Evolutionary conservation across 2,888 invertebrate species (phyloP).

Genomic region (Choreutis nemorana): DNA sequence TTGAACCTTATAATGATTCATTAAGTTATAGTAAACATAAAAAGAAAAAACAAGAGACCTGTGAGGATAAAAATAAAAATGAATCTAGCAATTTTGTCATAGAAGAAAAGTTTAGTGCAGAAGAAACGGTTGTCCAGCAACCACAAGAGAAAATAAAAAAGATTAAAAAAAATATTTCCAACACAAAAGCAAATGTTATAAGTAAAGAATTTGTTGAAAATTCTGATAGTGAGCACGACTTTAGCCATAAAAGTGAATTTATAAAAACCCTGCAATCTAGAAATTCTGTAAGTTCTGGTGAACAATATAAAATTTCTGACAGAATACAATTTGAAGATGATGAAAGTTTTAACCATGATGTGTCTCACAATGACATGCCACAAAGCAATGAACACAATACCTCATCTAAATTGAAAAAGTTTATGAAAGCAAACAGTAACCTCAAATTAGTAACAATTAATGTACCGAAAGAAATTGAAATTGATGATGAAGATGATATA

Average conservation of each 20-base stretch:
- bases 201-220: slow-evolving; percentile 13
- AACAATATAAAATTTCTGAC: slow-evolving; percentile 25
- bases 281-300: slow-evolving; percentile 6
- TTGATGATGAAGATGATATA: slow-evolving; percentile 30
- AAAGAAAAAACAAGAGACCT: slow-evolving; percentile 13
- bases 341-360: too few relatives aligned
- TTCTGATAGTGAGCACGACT: slow-evolving; percentile 16
- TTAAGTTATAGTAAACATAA: slow-evolving; percentile 18
- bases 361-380: slow-evolving; percentile 10
- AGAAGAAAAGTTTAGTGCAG: slow-evolving; percentile 15
- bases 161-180: slow-evolving; percentile 1
- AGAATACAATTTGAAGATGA: slow-evolving; percentile 38
- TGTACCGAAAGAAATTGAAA: too few relatives aligned
- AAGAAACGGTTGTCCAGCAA: slow-evolving; percentile 14
- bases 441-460: slow-evolving; percentile 18
- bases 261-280: too few relatives aligned
- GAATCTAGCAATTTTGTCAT: slow-evolving; percentile 1
- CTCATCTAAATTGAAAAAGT: slow-evolving; percentile 20
- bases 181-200: too few relatives aligned
- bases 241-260: slow-evolving; percentile 6
- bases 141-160: slow-evolving; percentile 1
- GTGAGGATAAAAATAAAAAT: slow-evolving; percentile 6
- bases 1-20: slow-evolving; percentile 3
- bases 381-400: slow-evolving; percentile 5
- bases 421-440: slow-evolving; percentile 20